A percentile compares a stretch with the other conserved stretches of the same genome.
Evolutionary conservation across 1,140 invertebrate species (phyloP).

Genomic region (Octopus bimaculoides): DNA sequence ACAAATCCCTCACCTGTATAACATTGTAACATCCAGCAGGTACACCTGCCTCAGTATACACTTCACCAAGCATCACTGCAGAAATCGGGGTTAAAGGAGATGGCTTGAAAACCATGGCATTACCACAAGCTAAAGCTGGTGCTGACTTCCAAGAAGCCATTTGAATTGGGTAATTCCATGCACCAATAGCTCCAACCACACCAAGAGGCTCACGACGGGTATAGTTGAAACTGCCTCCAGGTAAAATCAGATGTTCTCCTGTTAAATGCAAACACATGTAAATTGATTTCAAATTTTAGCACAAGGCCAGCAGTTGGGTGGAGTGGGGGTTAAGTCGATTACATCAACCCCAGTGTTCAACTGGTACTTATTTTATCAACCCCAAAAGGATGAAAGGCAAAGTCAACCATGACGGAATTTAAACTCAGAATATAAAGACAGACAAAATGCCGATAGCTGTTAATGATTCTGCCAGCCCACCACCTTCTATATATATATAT

Average conservation of each 20-base stretch:
- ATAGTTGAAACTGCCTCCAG: constrained; percentile 55
- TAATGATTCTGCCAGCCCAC: too few species aligned
- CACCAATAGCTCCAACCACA: constrained; percentile 62
- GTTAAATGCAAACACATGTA: too few species aligned
- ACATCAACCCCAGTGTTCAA: too few species aligned
- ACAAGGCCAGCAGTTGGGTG: too few species aligned
- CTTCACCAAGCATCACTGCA: constrained; percentile 61
- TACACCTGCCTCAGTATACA: constrained; percentile 60
- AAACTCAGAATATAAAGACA: too few species aligned
- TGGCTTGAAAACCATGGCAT: constrained; percentile 62
- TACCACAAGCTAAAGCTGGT: constrained; percentile 64
- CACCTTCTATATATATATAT: too few species aligned
- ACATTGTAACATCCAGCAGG: constrained; percentile 63
- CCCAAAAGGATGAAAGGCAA: too few species aligned
- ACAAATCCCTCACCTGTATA: constrained; percentile 56
- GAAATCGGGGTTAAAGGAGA: constrained; percentile 62
- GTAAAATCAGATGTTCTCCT: constrained; percentile 52
- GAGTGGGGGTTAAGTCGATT: too few species aligned
- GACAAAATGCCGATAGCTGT: too few species aligned
- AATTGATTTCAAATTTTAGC: too few species aligned
- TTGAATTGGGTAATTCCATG: constrained; percentile 66
- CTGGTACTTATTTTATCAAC: too few species aligned
- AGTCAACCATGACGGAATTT: too few species aligned
- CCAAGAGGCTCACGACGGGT: constrained; percentile 61
- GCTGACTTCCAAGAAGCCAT: constrained; percentile 60